These are phyloP conservation scores for Empidonax traillii DNA, from an alignment of 2,113 vertebrate genomes.

Conservation along the genomic window DNA sequence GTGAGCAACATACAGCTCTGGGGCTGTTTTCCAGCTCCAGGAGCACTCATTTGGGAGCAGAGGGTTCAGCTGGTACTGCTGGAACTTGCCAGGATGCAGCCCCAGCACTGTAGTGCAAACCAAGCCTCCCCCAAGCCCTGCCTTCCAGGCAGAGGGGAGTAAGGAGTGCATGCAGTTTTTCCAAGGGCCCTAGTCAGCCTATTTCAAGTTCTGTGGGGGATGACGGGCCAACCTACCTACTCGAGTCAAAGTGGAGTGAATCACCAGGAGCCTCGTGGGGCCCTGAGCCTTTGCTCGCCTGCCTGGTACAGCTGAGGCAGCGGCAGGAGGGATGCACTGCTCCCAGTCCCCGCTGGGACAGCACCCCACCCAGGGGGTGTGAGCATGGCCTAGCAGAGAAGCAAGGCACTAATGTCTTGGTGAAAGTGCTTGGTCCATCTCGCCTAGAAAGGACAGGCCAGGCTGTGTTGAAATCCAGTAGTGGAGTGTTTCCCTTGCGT, in stretches of 20 bases:
- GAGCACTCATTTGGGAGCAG: neutral
- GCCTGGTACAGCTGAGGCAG: neutral
- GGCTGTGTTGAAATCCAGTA: neutral
- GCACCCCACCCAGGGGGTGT: neutral
- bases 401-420: constrained; percentile 38
- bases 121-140: neutral
- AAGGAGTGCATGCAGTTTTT: neutral
- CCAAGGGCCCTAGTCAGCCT: neutral
- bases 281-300: neutral
- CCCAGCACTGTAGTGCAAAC: neutral
- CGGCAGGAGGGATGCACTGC: neutral
- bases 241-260: neutral
- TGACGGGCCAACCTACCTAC: neutral
- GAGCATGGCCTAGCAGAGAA: neutral
- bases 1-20: neutral
- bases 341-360: neutral
- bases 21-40: neutral
- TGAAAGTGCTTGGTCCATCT: neutral
- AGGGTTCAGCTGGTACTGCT: neutral
- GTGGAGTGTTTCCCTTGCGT: neutral
- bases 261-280: neutral
- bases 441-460: neutral
- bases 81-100: neutral
- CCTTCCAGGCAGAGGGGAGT: neutral
- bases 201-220: neutral